Evolutionary conservation across 2,888 invertebrate species (phyloP).

Genomic region (Prosopocoilus inquinatus): DNA sequence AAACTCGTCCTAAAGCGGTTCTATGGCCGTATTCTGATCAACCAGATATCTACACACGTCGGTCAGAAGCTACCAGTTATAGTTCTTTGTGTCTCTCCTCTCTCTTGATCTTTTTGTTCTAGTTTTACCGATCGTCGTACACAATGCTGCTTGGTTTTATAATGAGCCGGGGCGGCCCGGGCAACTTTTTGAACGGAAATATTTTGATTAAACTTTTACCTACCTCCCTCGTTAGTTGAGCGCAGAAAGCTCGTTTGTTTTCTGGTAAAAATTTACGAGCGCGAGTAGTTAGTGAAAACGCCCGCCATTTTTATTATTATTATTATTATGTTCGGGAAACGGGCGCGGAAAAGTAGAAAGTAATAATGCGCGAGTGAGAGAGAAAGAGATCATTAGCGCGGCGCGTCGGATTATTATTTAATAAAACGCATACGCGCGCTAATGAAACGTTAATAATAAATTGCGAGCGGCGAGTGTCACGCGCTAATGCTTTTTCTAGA

Average conservation of each 20-base stretch:
- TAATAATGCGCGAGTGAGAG: too few species aligned
- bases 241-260: background rate
- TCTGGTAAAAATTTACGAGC: too few species aligned
- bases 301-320: too few species aligned
- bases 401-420: too few species aligned
- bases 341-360: too few species aligned
- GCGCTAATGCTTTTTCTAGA: too few species aligned
- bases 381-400: too few species aligned
- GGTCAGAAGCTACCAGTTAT: constrained; percentile 34
- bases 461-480: too few species aligned
- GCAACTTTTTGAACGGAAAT: constrained; percentile 14
- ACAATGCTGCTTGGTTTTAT: constrained; percentile 31
- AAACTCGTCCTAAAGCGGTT: constrained; percentile 32
- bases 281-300: too few species aligned
- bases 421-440: too few species aligned
- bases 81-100: constrained; percentile 28
- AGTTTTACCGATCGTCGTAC: constrained; percentile 15
- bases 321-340: too few species aligned
- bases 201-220: constrained; percentile 17
- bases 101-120: constrained; percentile 20
- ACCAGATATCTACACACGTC: constrained; percentile 35
- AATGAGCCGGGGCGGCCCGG: constrained; percentile 24
- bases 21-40: constrained; percentile 33
- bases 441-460: too few species aligned
- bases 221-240: constrained; percentile 7